Conservation (phyloP, 2,113 vertebrate species). For the Lagopus muta region DNA sequence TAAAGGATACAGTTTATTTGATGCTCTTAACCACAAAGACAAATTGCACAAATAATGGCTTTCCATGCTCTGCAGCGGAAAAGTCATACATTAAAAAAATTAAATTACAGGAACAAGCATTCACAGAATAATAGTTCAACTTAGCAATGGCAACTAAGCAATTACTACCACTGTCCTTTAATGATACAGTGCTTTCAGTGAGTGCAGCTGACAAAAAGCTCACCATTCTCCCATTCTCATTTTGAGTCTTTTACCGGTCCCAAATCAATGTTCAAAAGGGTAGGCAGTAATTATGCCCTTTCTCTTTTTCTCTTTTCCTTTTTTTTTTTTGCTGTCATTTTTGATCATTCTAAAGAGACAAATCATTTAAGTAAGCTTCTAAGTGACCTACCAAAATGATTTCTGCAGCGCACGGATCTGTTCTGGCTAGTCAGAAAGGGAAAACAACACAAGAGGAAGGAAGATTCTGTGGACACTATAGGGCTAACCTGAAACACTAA, state of each 20-base stretch:
- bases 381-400: not conserved
- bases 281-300: conserved; percentile 8
- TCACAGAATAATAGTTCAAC: conserved; percentile 31
- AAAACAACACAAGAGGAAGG: not conserved
- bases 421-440: not conserved
- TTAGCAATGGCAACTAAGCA: not conserved
- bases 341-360: conserved; percentile 29
- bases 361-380: conserved; percentile 17
- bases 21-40: conserved; percentile 25
- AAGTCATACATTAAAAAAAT: conserved; percentile 19
- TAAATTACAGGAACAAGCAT: conserved; percentile 38
- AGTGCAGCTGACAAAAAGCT: conserved; percentile 30
- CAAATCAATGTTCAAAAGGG: conserved; percentile 37
- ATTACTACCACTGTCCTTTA: conserved; percentile 45
- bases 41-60: not conserved
- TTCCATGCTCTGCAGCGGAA: not conserved
- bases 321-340: not conserved
- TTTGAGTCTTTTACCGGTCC: not conserved
- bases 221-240: conserved; percentile 9
- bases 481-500: not conserved
- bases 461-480: not conserved
- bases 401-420: not conserved
- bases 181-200: conserved; percentile 9
- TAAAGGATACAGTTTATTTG: conserved; percentile 70
- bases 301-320: not conserved